phyloP scores from a whole-genome alignment of 2,797 vertebrate species.

The Remorina albescens region DNA sequence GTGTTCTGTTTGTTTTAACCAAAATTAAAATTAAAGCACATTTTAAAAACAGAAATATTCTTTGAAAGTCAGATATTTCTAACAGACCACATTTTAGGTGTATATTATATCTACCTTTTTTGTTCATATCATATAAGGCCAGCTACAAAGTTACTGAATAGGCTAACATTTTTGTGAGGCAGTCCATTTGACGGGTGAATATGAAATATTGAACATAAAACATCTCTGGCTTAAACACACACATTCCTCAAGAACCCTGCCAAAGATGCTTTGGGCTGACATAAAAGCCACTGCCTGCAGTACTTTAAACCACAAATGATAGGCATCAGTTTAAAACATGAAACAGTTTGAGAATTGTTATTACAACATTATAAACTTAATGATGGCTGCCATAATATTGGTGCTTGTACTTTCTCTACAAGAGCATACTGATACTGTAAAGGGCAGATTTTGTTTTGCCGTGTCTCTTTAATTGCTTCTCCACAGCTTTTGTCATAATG shows the following conservation, averaged over 20 bases:
- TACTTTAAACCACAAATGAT: slow-evolving; percentile 5
- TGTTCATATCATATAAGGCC: no score
- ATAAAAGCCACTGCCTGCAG: background rate
- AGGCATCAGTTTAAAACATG: slow-evolving; percentile 17
- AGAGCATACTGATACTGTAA: background rate
- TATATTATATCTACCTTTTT: no score
- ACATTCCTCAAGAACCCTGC: background rate
- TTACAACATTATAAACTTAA: background rate
- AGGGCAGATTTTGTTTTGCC: background rate
- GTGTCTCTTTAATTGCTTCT: background rate
- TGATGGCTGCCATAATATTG: slow-evolving; percentile 22
- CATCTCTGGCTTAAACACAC: background rate
- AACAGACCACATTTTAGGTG: background rate
- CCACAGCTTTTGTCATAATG: slow-evolving; percentile 5
- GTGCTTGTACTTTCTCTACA: slow-evolving; percentile 9
- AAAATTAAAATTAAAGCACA: background rate
- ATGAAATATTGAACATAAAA: slow-evolving; percentile 4
- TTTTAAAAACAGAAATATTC: no score
- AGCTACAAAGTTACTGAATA: background rate
- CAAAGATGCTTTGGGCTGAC: background rate
- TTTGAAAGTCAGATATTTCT: no score
- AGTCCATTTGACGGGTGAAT: background rate
- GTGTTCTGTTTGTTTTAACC: no score
- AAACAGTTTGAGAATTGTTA: slow-evolving; percentile 24
- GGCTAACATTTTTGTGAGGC: background rate